phyloP scores from a whole-genome alignment of 2,113 vertebrate genomes.

The Callocephalon fimbriatum region DNA sequence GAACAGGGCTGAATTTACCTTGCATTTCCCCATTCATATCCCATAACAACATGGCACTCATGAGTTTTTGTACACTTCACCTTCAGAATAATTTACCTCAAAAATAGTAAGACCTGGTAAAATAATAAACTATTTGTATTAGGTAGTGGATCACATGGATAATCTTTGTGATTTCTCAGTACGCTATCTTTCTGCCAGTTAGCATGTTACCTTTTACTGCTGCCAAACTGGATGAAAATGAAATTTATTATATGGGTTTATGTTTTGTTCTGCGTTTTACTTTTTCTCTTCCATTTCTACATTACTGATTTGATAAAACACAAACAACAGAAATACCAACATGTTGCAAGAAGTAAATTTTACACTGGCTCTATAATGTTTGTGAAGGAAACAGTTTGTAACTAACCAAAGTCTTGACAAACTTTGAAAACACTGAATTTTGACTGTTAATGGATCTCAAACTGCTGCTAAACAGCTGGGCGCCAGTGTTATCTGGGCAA shows the following conservation, averaged over 20 bases:
- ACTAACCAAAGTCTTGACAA: not conserved
- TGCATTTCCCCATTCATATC: not conserved
- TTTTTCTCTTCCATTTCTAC: not conserved
- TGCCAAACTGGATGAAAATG: not conserved
- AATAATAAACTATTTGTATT: not conserved
- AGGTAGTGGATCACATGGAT: not conserved
- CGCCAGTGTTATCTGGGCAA: not conserved
- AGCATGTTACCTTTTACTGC: not conserved
- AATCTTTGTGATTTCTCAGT: not conserved
- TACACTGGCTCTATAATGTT: not conserved
- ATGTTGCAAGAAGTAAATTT: not conserved
- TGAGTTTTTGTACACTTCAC: not conserved
- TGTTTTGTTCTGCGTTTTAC: not conserved
- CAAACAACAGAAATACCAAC: not conserved
- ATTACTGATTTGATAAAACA: not conserved
- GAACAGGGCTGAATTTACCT: not conserved
- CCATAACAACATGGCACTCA: not conserved
- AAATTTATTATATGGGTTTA: not conserved
- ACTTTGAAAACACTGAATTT: not conserved
- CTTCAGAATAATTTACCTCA: not conserved
- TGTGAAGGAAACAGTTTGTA: not conserved
- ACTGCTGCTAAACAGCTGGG: not conserved
- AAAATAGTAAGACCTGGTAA: not conserved
- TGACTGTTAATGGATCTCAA: not conserved
- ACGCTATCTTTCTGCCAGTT: not conserved